Evolutionary conservation across 2,113 vertebrate genomes (phyloP).

Genomic region (Stomatorhinus ivindoensis): DNA sequence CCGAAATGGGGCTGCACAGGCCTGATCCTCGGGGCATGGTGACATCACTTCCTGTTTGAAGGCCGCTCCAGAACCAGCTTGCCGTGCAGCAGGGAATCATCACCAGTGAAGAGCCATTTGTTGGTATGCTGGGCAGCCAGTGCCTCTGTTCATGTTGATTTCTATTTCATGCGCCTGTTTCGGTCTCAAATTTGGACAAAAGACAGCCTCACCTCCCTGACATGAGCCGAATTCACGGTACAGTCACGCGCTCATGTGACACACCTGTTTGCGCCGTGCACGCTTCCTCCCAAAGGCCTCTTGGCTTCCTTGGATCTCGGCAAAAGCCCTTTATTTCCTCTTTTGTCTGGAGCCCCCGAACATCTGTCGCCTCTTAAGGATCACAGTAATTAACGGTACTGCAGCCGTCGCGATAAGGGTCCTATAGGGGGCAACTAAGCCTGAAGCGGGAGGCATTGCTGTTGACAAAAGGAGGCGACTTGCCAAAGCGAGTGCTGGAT

Average conservation of each 20-base stretch:
- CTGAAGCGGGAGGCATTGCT: neutral
- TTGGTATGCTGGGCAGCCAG: neutral
- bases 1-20: neutral
- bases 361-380: slow-evolving; percentile 25
- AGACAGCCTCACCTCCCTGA: neutral
- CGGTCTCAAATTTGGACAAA: neutral
- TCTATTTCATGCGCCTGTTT: neutral
- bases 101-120: slow-evolving; percentile 52
- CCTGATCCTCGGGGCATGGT: neutral
- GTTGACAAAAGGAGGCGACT: neutral
- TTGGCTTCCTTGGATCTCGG: neutral
- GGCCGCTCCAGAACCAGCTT: slow-evolving; percentile 20
- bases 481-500: neutral
- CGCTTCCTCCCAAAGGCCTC: neutral
- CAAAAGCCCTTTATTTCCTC: neutral
- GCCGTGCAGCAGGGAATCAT: slow-evolving; percentile 37
- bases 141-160: neutral
- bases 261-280: neutral
- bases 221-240: neutral
- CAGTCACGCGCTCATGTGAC: neutral
- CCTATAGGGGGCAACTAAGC: neutral
- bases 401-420: neutral
- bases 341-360: slow-evolving; percentile 20
- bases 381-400: slow-evolving; percentile 18
- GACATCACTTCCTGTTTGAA: slow-evolving; percentile 28